Evolutionary conservation across 2,888 invertebrate genomes (phyloP), one percentile per base, ranked within the genome.

Genomic region (Macropis europaea): DNA sequence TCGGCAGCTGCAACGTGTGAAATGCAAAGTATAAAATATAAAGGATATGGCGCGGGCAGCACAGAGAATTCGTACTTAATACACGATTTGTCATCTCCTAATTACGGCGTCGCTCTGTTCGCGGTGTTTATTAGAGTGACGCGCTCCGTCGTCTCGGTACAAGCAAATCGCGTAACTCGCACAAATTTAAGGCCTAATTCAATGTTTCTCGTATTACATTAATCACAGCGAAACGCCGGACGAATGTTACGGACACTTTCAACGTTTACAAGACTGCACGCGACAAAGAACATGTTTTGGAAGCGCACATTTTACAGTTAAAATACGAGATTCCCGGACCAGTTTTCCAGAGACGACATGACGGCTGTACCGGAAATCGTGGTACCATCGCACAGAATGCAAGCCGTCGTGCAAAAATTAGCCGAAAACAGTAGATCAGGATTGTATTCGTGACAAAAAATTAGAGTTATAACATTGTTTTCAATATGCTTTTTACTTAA

Each of bases 141-240:
- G 17, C 22, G 28, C 43, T 4, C 7, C 26, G 36, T 4, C 42
- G 52, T 2, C 15, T 7, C 22, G 2, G 24, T 30, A 42, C 45
- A 42, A 68, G 30, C 17, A 40, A 69, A 50, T 19, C 45, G 40
- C 42, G 48, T 43, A 43, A 66, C 72, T 72, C 73, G 50, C 50
- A 9, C 47, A 17, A 66, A 56, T 70, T 54, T 43, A 38, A 54
- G 43, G 30, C 59, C 54, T 72, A 73, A 72, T 74, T 67, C 66
- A 67, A 61, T 66, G 32, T 67, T 61, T 53, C 57, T 62, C 67
- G 38, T 17, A 30, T 60, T 77, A 73, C 72, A 15, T 43, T 63
- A 57, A 71, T 70, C 56, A 47, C 47, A 1, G 32, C 17, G 40
- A 11, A 36, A 11, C 52, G 3, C 3, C 34, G 22, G 24, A 43